These are phyloP conservation scores for Saturnia pavonia DNA, from an alignment of 2,888 invertebrate species.

Conservation along the genomic window DNA sequence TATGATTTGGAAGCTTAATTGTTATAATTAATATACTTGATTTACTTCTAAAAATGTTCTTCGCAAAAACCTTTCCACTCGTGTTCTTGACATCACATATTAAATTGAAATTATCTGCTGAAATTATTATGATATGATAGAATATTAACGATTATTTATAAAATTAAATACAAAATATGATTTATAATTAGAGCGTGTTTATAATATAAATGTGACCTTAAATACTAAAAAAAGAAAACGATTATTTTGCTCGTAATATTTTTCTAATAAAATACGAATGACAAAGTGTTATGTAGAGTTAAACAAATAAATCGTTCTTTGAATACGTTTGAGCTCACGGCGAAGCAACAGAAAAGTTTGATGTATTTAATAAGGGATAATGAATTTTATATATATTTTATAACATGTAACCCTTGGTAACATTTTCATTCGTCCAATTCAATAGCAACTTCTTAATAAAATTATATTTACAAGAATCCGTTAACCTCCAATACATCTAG, in stretches of 20 bases:
- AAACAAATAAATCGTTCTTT: slow-evolving; percentile 24
- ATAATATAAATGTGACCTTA: slow-evolving; percentile 13
- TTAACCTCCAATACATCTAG: slow-evolving; percentile 55
- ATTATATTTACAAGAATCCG: slow-evolving; percentile 74
- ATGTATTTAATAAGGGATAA: slow-evolving; percentile 42
- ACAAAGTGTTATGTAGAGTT: slow-evolving; percentile 19
- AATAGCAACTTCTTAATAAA: slow-evolving; percentile 56
- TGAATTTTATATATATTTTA: slow-evolving; percentile 36
- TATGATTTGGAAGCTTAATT: not conserved
- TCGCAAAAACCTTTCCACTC: not conserved
- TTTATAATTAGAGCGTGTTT: not conserved
- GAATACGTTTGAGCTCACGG: slow-evolving; percentile 34
- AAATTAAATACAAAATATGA: not conserved
- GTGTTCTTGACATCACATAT: not conserved
- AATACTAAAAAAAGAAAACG: not conserved
- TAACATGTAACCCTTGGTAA: slow-evolving; percentile 52
- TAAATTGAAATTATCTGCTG: not conserved
- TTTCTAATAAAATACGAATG: not conserved
- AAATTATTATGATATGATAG: not conserved
- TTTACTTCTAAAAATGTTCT: not conserved
- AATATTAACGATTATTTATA: not conserved
- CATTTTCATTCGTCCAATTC: slow-evolving; percentile 44
- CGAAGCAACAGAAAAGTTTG: slow-evolving; percentile 29
- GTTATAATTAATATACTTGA: not conserved
- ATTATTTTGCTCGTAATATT: slow-evolving; percentile 24